A percentile compares a stretch with the other conserved stretches of the same genome.
These are phyloP conservation scores for Atlantisia rogersi DNA, from an alignment of 2,113 vertebrate genomes.

Conservation along the genomic window DNA sequence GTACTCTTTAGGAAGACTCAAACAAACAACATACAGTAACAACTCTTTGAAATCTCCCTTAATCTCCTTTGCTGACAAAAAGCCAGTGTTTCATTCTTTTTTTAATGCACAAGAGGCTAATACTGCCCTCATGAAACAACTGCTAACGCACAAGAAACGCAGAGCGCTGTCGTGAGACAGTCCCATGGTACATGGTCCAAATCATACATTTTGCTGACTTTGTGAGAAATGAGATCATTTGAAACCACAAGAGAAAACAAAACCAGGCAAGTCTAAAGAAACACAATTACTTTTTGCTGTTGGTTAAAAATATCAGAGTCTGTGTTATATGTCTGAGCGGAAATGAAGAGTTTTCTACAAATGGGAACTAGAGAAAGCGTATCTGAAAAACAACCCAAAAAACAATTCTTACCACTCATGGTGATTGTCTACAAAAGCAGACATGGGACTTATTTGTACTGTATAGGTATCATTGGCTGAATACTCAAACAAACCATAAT, in stretches of 20 bases:
- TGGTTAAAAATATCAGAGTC: constrained; percentile 1
- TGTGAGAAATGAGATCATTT: constrained; percentile 41
- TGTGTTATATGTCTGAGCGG: neutral
- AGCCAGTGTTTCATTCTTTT: neutral
- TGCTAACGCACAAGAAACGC: neutral
- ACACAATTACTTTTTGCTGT: neutral
- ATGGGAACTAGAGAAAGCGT: neutral
- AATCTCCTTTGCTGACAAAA: neutral
- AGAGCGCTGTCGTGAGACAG: neutral
- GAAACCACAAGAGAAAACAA: constrained; percentile 18
- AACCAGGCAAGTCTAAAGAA: neutral
- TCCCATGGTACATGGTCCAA: neutral
- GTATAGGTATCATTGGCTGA: constrained; percentile 99
- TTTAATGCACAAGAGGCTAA: neutral
- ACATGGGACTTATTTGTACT: constrained; percentile 99
- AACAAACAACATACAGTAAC: neutral
- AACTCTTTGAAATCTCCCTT: neutral
- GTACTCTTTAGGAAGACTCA: neutral
- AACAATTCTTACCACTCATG: constrained; percentile 91
- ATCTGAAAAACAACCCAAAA: neutral
- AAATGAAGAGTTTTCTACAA: neutral
- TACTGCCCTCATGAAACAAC: neutral
- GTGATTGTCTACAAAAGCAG: constrained; percentile 99
- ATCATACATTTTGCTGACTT: constrained; percentile 32
- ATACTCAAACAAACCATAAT: constrained; percentile 98